These are phyloP conservation scores for Rotaria sp. DNA, from an alignment of 2,888 invertebrate species.

Conservation along the genomic window DNA sequence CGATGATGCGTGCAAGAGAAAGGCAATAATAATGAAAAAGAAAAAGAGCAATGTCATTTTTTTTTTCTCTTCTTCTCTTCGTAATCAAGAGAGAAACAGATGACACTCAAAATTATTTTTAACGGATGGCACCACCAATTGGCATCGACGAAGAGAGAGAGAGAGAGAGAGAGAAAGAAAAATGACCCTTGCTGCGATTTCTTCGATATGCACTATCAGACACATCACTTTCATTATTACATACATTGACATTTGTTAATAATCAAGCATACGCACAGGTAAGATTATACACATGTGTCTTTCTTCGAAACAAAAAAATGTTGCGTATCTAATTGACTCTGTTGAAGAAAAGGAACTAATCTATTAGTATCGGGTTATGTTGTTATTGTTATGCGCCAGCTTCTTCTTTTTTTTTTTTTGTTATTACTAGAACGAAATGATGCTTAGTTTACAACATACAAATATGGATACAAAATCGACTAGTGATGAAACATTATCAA, in stretches of 20 bases:
- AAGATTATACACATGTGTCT: neutral
- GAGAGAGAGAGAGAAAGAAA: neutral
- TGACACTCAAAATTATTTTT: neutral
- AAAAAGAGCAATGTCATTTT: neutral
- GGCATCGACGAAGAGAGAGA: neutral
- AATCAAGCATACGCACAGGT: neutral
- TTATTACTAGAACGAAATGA: neutral
- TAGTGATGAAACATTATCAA: neutral
- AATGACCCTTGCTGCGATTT: neutral
- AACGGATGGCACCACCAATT: slow-evolving; percentile 8
- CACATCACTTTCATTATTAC: slow-evolving; percentile 7
- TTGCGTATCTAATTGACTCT: neutral
- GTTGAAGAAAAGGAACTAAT: neutral
- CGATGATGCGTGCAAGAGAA: neutral
- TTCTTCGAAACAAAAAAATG: neutral
- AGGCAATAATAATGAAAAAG: neutral
- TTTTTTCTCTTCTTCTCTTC: neutral
- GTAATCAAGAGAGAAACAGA: neutral
- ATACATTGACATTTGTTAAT: neutral
- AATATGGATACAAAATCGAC: neutral
- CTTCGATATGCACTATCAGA: slow-evolving; percentile 28
- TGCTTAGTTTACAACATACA: slow-evolving; percentile 3
- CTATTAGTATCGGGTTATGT: neutral
- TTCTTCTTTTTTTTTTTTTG: neutral
- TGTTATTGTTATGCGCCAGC: neutral